Evolutionary conservation across 2,113 vertebrate genomes (phyloP).

Genomic region (Odontophorus gujanensis): DNA sequence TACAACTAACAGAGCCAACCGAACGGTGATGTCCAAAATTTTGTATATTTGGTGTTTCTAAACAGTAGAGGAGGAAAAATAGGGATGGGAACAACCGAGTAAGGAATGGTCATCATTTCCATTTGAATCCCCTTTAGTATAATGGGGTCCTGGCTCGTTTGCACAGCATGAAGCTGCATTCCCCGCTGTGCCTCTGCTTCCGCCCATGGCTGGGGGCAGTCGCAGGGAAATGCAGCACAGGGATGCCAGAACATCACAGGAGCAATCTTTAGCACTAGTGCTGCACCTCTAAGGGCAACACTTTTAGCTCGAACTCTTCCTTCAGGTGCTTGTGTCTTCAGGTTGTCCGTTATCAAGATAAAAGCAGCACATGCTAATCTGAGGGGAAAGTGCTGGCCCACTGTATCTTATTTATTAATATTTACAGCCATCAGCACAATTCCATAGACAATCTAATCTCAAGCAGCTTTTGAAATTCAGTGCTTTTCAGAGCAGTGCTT

Average conservation of each 20-base stretch:
- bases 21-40: background rate
- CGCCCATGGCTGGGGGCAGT: background rate
- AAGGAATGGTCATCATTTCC: background rate
- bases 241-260: background rate
- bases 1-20: background rate
- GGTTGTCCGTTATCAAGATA: background rate
- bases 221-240: background rate
- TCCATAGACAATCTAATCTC: slow-evolving; percentile 1
- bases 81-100: background rate
- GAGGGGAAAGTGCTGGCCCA: background rate
- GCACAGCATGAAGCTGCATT: background rate
- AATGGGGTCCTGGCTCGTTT: background rate
- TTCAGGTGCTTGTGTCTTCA: slow-evolving; percentile 5
- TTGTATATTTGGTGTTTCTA: background rate
- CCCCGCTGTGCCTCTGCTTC: background rate
- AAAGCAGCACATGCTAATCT: background rate
- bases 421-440: slow-evolving; percentile 38
- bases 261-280: background rate
- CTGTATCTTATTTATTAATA: slow-evolving; percentile 30
- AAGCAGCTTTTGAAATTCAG: slow-evolving; percentile 25
- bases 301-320: background rate
- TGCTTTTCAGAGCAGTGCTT: background rate
- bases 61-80: background rate
- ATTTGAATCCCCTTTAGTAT: background rate
- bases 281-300: background rate